phyloP scores from a whole-genome alignment of 2,113 vertebrate species.

The Neodontobutis hainanensis region DNA sequence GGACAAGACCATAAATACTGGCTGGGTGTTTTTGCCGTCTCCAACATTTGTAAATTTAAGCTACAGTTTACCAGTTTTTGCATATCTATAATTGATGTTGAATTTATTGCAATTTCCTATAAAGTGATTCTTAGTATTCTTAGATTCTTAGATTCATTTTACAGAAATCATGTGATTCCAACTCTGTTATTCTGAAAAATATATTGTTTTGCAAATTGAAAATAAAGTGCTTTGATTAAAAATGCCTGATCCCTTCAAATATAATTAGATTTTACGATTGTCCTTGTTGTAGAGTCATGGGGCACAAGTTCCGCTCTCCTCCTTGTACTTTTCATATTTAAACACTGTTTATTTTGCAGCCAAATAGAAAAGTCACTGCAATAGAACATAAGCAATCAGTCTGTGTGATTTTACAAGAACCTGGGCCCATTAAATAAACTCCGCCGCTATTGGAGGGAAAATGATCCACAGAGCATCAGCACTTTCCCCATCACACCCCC shows the following conservation, averaged over 20 bases:
- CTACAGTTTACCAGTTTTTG: too few relatives aligned
- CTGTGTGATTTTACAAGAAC: slow-evolving; percentile 80
- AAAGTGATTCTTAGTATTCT: too few relatives aligned
- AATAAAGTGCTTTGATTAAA: slow-evolving; percentile 37
- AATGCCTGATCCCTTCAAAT: slow-evolving; percentile 21
- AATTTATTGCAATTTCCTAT: too few relatives aligned
- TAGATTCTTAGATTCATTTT: too few relatives aligned
- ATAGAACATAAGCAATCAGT: slow-evolving; percentile 84
- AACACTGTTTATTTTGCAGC: slow-evolving; percentile 71
- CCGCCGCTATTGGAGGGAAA: slow-evolving; percentile 63
- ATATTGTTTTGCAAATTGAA: slow-evolving; percentile 26
- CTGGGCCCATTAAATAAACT: slow-evolving; percentile 79
- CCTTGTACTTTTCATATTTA: slow-evolving; percentile 53
- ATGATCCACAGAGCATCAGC: slow-evolving; percentile 72
- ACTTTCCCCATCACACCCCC: slow-evolving; percentile 53
- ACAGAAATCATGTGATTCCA: neutral
- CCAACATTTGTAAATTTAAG: too few relatives aligned
- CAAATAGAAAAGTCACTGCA: slow-evolving; percentile 68
- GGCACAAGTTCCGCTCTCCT: slow-evolving; percentile 18
- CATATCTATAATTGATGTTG: too few relatives aligned
- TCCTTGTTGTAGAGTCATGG: slow-evolving; percentile 29
- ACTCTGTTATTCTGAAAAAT: slow-evolving; percentile 13
- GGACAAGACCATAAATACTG: too few relatives aligned
- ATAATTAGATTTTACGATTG: slow-evolving; percentile 35
- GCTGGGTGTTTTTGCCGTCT: too few relatives aligned